Evolutionary conservation across 2,113 vertebrate species (phyloP).

Genomic region (Piprites chloris): DNA sequence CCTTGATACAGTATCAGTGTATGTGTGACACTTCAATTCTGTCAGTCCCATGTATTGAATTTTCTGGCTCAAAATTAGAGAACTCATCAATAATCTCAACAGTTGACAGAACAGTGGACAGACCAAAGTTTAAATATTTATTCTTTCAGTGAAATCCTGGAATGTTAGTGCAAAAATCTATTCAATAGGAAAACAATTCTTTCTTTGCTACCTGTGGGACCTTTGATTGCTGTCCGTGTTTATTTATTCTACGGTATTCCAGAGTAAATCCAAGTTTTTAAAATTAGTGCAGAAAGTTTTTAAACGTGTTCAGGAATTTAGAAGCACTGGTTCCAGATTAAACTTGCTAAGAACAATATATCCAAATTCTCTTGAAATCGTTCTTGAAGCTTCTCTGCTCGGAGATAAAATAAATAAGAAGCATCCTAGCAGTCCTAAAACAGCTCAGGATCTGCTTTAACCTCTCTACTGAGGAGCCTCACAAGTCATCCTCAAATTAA

Average conservation of each 20-base stretch:
- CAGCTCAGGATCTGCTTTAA: not conserved
- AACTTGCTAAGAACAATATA: not conserved
- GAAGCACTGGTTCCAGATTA: not conserved
- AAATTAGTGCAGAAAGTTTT: not conserved
- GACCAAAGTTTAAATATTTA: conserved; percentile 35
- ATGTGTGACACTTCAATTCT: not conserved
- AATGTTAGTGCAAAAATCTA: not conserved
- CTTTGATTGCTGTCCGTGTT: not conserved
- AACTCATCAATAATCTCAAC: not conserved
- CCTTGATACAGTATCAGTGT: not conserved
- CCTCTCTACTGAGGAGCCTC: not conserved
- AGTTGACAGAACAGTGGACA: not conserved
- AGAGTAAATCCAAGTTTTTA: not conserved
- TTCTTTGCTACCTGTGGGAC: not conserved
- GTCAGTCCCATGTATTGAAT: not conserved
- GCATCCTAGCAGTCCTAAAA: not conserved
- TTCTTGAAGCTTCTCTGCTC: not conserved
- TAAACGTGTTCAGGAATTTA: not conserved
- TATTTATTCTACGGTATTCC: not conserved
- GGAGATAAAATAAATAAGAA: not conserved
- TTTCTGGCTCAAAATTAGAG: conserved; percentile 4
- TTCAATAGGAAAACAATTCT: not conserved
- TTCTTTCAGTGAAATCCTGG: not conserved
- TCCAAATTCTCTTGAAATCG: not conserved
- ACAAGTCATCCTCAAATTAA: not conserved